A percentile compares a stretch with the other conserved stretches of the same genome.
Conservation (phyloP, 2,113 vertebrate genomes). For the Spea bombifrons region DNA sequence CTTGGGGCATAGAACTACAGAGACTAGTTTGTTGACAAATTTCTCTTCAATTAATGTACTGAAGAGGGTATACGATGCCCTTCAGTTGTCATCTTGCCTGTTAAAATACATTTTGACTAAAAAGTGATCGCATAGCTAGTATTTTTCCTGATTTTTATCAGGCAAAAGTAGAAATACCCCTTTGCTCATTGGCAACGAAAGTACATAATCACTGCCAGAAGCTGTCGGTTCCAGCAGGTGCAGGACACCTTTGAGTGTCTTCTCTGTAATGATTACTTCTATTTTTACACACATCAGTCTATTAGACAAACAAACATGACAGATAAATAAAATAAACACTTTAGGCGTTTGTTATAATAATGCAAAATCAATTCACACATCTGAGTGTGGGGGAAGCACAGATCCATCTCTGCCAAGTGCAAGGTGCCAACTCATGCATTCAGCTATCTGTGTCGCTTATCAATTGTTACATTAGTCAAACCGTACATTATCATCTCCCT, state of each 20-base stretch:
- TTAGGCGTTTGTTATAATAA: neutral
- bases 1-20: too few species aligned
- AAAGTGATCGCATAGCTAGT: too few species aligned
- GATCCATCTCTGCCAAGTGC: neutral
- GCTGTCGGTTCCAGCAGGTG: neutral
- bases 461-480: neutral
- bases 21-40: too few species aligned
- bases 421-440: neutral
- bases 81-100: too few species aligned
- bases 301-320: neutral
- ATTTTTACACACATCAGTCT: neutral
- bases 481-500: neutral
- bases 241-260: neutral
- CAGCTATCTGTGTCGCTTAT: neutral
- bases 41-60: too few species aligned
- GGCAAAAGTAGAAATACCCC: too few species aligned
- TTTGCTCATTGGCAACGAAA: too few species aligned
- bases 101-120: too few species aligned
- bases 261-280: rapidly evolving
- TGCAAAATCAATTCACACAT: neutral
- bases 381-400: neutral
- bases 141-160: too few species aligned
- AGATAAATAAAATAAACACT: neutral
- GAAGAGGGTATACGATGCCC: too few species aligned
- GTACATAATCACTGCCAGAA: too few species aligned